Base-by-base conservation (phyloP, 2,888 invertebrate genomes). In the Molanna angustata region DNA sequence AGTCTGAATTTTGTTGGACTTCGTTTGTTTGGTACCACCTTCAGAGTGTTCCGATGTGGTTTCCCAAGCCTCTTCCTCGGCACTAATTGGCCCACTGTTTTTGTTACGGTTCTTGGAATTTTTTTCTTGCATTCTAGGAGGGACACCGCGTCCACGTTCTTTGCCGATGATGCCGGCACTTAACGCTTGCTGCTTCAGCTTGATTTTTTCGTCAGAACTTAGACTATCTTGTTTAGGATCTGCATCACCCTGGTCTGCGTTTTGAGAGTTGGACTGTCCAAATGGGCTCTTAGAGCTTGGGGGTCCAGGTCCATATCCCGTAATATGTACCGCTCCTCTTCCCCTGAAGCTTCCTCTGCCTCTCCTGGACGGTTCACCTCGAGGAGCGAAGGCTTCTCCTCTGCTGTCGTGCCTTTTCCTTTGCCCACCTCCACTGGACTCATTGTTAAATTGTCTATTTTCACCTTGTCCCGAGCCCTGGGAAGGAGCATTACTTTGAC, bases 281-380 rank as follows among this genome's bases (percentile, higher is more conserved):
- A 90, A 90, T 4, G 88, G 88, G 65, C 86, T 87, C 65, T 88
- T 88, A 27, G 85, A 84, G 51, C 87, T 84, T 1, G 88, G 89
- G n/a, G 88, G 88, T 1, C 90, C 88, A 67, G 89, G 90, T 3
- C 86, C 85, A 60, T 88, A 49, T n/a, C n/a, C n/a, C 50, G 57
- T 61, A 19, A 71, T 63, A 14, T 56, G 57, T 13, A 71, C 69
- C 57, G 76, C 68, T 20, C 82, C 76, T 49, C 80, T 71, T 31
- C 79, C 77, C 54, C 75, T 64, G 11, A 81, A 77, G 46, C 78
- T 67, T 13, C 88, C 90, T 56, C 94, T 79, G 3, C 94, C 94
- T 52, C 93, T 84, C 45, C 93, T 78, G 1, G 92, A 92, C 0
- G 94, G 94, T 68, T 93, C 93, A 1, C 94, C 94, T 17, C 91